Evolutionary conservation across 2,113 vertebrate genomes (phyloP).

Genomic region (Bubo scandiacus): DNA sequence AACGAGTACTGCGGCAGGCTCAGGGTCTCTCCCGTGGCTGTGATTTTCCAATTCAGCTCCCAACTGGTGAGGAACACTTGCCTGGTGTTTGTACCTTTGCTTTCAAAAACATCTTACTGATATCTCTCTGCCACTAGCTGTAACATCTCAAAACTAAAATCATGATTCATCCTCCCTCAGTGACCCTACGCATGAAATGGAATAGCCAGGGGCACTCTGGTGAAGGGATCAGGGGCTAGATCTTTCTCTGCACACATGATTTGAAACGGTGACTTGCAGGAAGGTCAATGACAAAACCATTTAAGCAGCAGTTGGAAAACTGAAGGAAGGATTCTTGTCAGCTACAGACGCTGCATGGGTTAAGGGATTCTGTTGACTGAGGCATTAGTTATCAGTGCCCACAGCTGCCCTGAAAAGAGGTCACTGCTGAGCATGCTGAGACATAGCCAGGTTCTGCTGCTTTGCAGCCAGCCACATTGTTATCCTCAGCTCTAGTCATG

Average conservation of each 20-base stretch:
- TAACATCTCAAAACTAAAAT: not conserved
- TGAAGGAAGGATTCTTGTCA: not conserved
- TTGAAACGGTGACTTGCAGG: not conserved
- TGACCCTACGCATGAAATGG: not conserved
- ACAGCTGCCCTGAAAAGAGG: not conserved
- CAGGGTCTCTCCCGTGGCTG: not conserved
- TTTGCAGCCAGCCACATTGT: not conserved
- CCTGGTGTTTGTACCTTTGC: not conserved
- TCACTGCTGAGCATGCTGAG: not conserved
- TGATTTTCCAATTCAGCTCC: not conserved
- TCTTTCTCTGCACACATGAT: not conserved
- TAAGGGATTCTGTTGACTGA: not conserved
- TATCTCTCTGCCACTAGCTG: not conserved
- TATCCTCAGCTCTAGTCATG: not conserved
- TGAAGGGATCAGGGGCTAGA: not conserved
- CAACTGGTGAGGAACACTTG: not conserved
- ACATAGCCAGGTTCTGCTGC: not conserved
- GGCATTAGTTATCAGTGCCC: not conserved
- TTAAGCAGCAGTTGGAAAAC: not conserved
- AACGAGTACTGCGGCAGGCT: not conserved
- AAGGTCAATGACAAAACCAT: not conserved
- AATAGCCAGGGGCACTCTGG: not conserved
- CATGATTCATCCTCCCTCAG: not conserved
- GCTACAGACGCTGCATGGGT: fast-evolving
- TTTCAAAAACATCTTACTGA: not conserved